Evolutionary conservation across 64 coral and sea anemone species (phyloP).

Genomic region (Montipora capricornis): DNA sequence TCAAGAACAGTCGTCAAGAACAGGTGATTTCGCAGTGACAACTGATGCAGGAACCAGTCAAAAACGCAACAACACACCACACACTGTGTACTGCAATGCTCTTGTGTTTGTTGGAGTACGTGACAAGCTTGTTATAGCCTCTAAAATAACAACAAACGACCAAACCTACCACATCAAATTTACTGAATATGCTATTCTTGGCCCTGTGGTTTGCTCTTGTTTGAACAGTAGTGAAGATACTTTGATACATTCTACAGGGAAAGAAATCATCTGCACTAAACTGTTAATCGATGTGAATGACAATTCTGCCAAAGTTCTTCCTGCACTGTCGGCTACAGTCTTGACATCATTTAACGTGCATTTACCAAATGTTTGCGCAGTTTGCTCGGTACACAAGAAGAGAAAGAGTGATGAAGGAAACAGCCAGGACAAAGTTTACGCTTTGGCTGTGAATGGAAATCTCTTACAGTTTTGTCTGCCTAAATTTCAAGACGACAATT

Average conservation of each 20-base stretch:
- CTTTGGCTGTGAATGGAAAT: conserved; percentile 1
- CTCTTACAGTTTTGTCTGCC: conserved; percentile 7
- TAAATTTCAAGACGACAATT: conserved; percentile 2
- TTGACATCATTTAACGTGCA: not conserved
- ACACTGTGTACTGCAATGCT: not conserved
- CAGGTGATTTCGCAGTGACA: not conserved
- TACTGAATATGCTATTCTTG: conserved; percentile 20
- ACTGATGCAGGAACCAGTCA: not conserved
- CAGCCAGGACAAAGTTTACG: conserved; percentile 8
- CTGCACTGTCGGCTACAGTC: not conserved
- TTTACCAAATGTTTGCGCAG: conserved; percentile 6
- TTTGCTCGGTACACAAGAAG: not conserved
- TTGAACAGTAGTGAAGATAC: conserved; percentile 20
- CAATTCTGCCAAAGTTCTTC: not conserved
- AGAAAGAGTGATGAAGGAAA: not conserved
- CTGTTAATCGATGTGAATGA: not conserved
- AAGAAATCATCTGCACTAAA: conserved; percentile 26
- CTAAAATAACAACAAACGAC: not conserved
- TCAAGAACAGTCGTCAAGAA: not conserved
- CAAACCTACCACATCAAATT: not conserved
- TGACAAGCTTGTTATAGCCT: conserved; percentile 30
- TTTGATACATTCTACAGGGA: conserved; percentile 43
- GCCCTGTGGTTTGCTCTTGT: conserved; percentile 38
- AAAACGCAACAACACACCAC: not conserved
- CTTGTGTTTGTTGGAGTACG: conserved; percentile 38